These are phyloP conservation scores for Orientallactaga bullata DNA, from an alignment of 2,113 vertebrate genomes.

Conservation along the genomic window DNA sequence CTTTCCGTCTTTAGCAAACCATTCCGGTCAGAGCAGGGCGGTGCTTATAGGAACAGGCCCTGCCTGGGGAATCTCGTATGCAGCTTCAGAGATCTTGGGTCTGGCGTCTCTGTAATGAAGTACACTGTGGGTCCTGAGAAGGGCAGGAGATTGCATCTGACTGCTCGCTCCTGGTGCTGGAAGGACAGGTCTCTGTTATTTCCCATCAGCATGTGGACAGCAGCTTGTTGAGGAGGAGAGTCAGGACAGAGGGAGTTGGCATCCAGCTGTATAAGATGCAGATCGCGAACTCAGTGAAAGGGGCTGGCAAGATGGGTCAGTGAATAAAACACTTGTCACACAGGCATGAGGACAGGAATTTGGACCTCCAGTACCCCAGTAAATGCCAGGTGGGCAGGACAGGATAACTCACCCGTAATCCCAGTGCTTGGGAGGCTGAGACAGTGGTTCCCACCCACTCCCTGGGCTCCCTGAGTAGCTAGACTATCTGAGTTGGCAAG, in stretches of 20 bases:
- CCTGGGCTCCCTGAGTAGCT: too few species aligned
- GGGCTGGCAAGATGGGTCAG: too few species aligned
- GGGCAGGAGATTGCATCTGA: not conserved
- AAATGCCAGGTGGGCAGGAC: too few species aligned
- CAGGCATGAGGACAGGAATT: too few species aligned
- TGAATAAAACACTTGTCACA: too few species aligned
- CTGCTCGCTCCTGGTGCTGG: not conserved
- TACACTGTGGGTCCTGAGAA: not conserved
- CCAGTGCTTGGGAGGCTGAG: too few species aligned
- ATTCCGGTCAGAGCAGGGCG: not conserved
- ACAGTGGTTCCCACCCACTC: too few species aligned
- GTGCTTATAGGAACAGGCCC: not conserved
- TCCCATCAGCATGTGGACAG: not conserved
- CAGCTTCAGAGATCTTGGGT: not conserved
- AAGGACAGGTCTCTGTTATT: not conserved
- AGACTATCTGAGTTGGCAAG: too few species aligned
- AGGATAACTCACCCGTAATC: too few species aligned
- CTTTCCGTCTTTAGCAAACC: not conserved
- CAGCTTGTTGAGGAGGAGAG: not conserved
- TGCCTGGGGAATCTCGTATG: not conserved
- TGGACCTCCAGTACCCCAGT: too few species aligned
- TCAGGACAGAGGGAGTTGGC: not conserved
- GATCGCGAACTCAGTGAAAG: not conserved
- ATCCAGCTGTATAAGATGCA: not conserved
- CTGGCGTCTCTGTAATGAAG: not conserved